Percentiles rank a stretch among this genome's conserved stretches.
Conservation (phyloP, 2,797 vertebrate genomes). For the Labeo calbasu region DNA sequence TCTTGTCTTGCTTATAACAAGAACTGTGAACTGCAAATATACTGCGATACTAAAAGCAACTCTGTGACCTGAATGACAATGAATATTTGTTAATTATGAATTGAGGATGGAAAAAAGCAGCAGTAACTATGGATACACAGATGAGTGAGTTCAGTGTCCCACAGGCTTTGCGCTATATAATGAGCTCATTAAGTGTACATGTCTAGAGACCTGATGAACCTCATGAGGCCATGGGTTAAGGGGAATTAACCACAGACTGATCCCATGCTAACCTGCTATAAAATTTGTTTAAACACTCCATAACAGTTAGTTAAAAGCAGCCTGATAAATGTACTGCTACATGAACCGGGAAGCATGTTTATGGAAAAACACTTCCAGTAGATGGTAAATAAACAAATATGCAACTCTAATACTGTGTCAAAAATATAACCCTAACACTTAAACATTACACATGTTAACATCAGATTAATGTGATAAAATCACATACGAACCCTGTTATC, state of each 20-base stretch:
- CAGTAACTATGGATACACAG: conserved; percentile 12
- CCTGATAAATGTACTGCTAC: neutral
- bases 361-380: neutral
- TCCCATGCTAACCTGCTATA: neutral
- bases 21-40: neutral
- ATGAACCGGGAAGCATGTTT: neutral
- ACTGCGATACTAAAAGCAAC: neutral
- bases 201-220: conserved; percentile 9
- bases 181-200: conserved; percentile 6
- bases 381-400: neutral
- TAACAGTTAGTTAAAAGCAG: neutral
- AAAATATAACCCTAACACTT: neutral
- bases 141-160: neutral
- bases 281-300: conserved; percentile 3
- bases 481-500: neutral
- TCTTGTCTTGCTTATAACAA: neutral
- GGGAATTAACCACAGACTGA: conserved; percentile 1
- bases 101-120: neutral
- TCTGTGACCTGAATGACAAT: neutral
- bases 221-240: conserved; percentile 1
- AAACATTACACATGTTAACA: neutral
- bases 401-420: neutral
- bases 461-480: neutral
- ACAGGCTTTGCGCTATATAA: conserved; percentile 14
- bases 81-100: conserved; percentile 8